Base-by-base conservation (phyloP, 2,113 vertebrate genomes). In the Castor canadensis region DNA sequence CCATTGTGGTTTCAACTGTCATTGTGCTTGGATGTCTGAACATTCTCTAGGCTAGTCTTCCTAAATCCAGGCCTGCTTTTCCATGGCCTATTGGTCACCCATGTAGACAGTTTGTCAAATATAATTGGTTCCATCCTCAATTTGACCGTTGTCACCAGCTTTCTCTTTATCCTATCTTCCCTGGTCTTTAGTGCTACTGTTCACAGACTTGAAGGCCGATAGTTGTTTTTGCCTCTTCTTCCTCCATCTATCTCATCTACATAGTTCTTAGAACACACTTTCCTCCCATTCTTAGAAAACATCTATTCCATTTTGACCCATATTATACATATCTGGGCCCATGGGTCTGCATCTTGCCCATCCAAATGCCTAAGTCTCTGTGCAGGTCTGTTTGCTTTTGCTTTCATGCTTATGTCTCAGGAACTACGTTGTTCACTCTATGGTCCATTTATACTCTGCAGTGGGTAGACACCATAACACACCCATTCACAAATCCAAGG, bases 381-480 rank as follows among this genome's bases (percentile, higher is more conserved):
- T 3, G 45, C 26, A 58, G n/a, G 26, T 56, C 40, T n/a, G 49
- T 11, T 4, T 60, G 13, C 58, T 60, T 20, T 24, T n/a, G 5
- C 71, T n/a, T 87, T 38, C 28, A 5, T 38, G 30, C 26, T 10
- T 72, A 26, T 20, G 60, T n/a, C 11, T 28, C 28, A 32, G 40
- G 6, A 35, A 7, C 30, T 2, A 15, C 1, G 4, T 13, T 3
- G 22, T 85, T 54, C 30, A 17, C 40, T 22, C n/a, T 40, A 5
- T 28, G 3, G 0, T 60, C 40, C 11, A 1, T 32, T n/a, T 49
- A 1, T 9, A 5, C 28, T 16, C 0, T 10, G 1, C 32, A 4
- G 2, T 81, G 10, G 19, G 35, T 15, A 69, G 15, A 24, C 38
- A 28, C 19, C 45, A 17, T 5, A 71, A 43, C 32, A 16, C 54